Evolutionary conservation across 2,113 vertebrate genomes (phyloP).

Genomic region (Ceyx melanurus): DNA sequence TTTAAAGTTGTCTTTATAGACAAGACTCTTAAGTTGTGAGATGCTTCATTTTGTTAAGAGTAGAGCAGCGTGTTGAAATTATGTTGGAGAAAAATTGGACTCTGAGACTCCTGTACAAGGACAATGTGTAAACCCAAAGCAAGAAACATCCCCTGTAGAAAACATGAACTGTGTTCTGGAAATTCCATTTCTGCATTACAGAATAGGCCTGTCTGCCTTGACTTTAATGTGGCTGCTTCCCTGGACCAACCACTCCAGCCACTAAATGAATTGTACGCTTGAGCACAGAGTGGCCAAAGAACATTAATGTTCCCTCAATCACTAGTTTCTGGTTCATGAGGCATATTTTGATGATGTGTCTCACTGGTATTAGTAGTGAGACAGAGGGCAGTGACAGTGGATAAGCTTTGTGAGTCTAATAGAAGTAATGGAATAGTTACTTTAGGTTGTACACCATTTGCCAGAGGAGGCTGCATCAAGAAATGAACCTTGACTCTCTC

Average conservation of each 20-base stretch:
- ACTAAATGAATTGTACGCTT: rapidly evolving
- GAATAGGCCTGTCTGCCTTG: not conserved
- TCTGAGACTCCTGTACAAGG: not conserved
- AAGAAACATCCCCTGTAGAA: not conserved
- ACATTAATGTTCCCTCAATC: not conserved
- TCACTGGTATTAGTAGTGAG: not conserved
- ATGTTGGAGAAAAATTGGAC: not conserved
- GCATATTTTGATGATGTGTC: not conserved
- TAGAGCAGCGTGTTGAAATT: not conserved
- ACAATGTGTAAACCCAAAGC: not conserved
- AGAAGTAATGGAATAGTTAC: not conserved
- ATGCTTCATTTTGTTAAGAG: not conserved
- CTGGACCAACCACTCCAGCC: not conserved
- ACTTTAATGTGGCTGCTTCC: not conserved
- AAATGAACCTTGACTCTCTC: not conserved
- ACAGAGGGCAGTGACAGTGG: not conserved
- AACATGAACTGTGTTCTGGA: not conserved
- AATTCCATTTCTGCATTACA: not conserved
- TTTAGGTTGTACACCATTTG: not conserved
- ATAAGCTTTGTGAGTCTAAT: not conserved
- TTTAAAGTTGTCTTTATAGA: not conserved
- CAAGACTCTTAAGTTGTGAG: not conserved
- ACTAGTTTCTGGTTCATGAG: not conserved
- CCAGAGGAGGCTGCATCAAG: not conserved
- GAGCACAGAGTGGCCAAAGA: not conserved